Base-by-base conservation (phyloP, 2,113 vertebrate genomes). In the Gila orcuttii region DNA sequence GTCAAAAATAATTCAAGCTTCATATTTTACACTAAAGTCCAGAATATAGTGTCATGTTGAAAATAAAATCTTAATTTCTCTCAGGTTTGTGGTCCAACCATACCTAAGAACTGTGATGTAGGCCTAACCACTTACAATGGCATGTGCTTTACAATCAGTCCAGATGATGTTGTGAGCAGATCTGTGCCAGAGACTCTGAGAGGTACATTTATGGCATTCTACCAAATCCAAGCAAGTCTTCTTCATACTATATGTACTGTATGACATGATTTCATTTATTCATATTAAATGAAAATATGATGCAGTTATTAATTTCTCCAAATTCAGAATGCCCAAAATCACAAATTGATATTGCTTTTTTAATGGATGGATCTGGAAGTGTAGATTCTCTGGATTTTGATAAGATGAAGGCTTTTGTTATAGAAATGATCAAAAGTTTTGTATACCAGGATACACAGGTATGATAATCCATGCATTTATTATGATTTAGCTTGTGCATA, bases 81-180 rank as follows among this genome's bases (percentile, higher is more conserved):
- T 82, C 77, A 95, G 95, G 92, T 76, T 2, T 95, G 95, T 87
- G 94, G 93, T 23, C 93, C 94, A 69, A 94, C 94, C 42, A 92
- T 94, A 68, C 90, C 93, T 19, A 93, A 89, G 60, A 89, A 91
- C 59, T 95, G 94, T 81, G 73, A 45, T 60, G 89, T 85, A 23
- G 87, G 28, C 28, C 28, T 87, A 25, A 91, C 93, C 86, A 95
- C 93, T 76, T 94, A 93, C 89, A 93, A 88, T 0, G 94, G 94
- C 15, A 36, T 90, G 31, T 95, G 94, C 86, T 75, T 92, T 19
- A 17, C 87, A 75, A 84, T 92, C 6, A 12, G 45, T 17, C 0
- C 0, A 0, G 2, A 0, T 0, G 5, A 85, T 55, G 0, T 0
- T 0, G 0, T 77, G n/a, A 11, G 0, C 57, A 0, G 0, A 17